These are phyloP conservation scores for Lomographa bimaculata DNA, from an alignment of 2,888 invertebrate species.

Conservation along the genomic window DNA sequence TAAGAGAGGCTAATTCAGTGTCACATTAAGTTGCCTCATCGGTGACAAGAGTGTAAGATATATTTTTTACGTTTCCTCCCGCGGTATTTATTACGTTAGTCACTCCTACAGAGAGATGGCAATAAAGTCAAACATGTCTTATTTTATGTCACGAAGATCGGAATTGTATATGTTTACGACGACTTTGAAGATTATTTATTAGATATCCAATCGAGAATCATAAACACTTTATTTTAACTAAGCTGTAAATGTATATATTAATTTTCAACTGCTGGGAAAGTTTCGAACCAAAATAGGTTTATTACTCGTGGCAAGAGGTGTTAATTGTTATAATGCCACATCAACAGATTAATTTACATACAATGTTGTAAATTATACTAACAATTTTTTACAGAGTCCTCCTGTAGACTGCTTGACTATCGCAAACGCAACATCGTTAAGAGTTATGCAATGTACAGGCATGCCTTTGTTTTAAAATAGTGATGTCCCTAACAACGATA, in stretches of 20 bases:
- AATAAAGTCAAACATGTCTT: constrained; percentile 60
- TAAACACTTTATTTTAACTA: constrained; percentile 42
- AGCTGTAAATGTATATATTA: constrained; percentile 31
- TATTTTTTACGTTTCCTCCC: constrained; percentile 67
- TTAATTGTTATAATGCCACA: constrained; percentile 14
- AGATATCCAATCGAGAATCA: constrained; percentile 38
- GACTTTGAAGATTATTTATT: constrained; percentile 53
- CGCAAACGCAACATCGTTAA: constrained; percentile 10
- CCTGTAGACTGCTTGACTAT: constrained; percentile 12
- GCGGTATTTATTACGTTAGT: constrained; percentile 69
- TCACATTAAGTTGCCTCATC: constrained; percentile 57
- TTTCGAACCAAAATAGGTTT: constrained; percentile 18
- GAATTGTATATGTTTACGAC: constrained; percentile 51
- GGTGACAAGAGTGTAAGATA: constrained; percentile 66
- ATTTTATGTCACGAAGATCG: constrained; percentile 48
- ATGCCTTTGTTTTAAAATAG: constrained; percentile 21
- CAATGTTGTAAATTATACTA: constrained; percentile 18
- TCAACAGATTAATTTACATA: constrained; percentile 13
- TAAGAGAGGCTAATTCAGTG: constrained; percentile 66
- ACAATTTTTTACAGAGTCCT: constrained; percentile 2
- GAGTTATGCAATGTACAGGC: constrained; percentile 18
- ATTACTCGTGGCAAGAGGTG: constrained; percentile 16
- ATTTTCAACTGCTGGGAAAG: constrained; percentile 26
- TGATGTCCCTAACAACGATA: constrained; percentile 21
- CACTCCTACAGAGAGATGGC: constrained; percentile 53